These are phyloP conservation scores for Strigops habroptila DNA, from an alignment of 2,113 vertebrate genomes.

Conservation along the genomic window DNA sequence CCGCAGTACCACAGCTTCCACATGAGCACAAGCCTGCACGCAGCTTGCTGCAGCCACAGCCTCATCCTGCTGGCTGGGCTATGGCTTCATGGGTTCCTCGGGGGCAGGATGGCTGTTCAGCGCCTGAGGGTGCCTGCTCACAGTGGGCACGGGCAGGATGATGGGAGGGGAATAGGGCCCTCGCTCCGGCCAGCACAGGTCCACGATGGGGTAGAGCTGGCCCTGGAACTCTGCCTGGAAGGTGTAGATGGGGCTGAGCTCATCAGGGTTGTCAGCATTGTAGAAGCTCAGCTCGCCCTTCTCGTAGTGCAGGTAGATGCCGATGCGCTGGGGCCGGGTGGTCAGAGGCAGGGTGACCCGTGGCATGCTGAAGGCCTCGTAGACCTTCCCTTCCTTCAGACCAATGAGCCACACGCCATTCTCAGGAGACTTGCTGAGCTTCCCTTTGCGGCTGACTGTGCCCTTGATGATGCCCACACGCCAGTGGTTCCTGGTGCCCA, in stretches of 20 bases:
- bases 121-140: not conserved
- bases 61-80: not conserved
- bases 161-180: conserved; percentile 76
- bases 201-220: conserved; percentile 84
- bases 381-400: conserved; percentile 79
- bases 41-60: not conserved
- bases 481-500: conserved; percentile 83
- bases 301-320: conserved; percentile 82
- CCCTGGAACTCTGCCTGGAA: conserved; percentile 84
- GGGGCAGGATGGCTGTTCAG: not conserved
- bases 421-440: conserved; percentile 80
- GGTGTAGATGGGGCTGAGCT: conserved; percentile 78
- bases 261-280: conserved; percentile 71
- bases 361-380: conserved; percentile 77
- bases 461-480: conserved; percentile 81
- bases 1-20: not conserved
- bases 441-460: conserved; percentile 77
- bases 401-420: conserved; percentile 81
- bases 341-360: conserved; percentile 69
- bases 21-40: not conserved
- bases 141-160: not conserved
- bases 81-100: not conserved
- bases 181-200: conserved; percentile 82
- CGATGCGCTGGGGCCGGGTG: conserved; percentile 66
- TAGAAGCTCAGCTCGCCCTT: conserved; percentile 79